Evolutionary conservation across 2,113 vertebrate genomes (phyloP).

Genomic region (Tricholaema leucomelas): DNA sequence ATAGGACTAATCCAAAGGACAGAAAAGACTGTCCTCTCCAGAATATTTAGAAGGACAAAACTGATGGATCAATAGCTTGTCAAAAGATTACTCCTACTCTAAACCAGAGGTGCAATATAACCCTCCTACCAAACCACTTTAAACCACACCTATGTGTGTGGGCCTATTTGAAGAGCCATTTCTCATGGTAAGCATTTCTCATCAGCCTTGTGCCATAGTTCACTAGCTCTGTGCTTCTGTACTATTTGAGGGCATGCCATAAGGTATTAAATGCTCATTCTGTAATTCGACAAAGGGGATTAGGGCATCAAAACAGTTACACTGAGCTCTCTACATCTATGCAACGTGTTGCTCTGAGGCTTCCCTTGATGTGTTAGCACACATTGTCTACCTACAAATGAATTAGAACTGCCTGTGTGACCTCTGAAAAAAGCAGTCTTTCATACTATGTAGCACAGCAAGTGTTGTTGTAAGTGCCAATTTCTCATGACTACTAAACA

Average conservation of each 20-base stretch:
- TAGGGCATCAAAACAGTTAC: not conserved
- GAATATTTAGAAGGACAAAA: not conserved
- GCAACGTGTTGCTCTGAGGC: not conserved
- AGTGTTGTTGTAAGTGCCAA: no score
- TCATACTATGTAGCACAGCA: no score
- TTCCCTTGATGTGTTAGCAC: not conserved
- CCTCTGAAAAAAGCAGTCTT: not conserved
- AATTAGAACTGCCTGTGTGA: not conserved
- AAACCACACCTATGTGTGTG: not conserved
- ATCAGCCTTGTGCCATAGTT: not conserved
- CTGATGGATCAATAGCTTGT: not conserved
- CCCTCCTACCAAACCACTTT: not conserved
- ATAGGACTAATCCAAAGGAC: not conserved
- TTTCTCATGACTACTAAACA: not conserved
- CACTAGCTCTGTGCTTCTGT: not conserved
- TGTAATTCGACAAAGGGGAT: not conserved
- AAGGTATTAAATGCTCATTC: not conserved
- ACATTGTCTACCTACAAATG: not conserved
- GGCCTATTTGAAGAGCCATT: not conserved
- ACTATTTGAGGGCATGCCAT: not conserved
- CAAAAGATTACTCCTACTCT: not conserved
- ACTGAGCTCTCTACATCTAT: not conserved
- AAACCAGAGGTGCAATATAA: not conserved
- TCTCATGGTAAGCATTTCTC: not conserved
- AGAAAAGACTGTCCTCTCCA: not conserved